These are phyloP conservation scores for Dicrostonyx torquatus DNA, from an alignment of 2,797 vertebrate species.

Conservation along the genomic window DNA sequence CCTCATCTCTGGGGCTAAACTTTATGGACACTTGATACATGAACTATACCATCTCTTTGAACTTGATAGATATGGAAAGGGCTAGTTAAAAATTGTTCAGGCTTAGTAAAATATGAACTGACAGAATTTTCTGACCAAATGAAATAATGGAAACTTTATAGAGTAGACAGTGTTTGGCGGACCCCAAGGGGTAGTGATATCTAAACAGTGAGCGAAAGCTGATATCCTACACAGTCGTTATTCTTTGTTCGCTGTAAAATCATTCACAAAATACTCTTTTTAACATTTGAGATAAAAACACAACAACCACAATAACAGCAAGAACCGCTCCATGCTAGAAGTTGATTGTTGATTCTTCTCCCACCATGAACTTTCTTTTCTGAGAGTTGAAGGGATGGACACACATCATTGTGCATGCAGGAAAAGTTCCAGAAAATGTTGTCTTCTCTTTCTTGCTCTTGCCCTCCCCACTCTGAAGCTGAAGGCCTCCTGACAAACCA, in stretches of 20 bases:
- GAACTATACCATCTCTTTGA: slow-evolving; percentile 67
- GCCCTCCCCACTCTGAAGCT: background rate
- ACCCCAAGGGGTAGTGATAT: slow-evolving; percentile 23
- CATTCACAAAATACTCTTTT: slow-evolving; percentile 22
- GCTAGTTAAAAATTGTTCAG: slow-evolving; percentile 66
- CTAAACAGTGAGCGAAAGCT: slow-evolving; percentile 55
- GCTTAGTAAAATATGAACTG: slow-evolving; percentile 50
- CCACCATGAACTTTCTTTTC: background rate
- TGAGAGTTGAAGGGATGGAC: background rate
- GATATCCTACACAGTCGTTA: slow-evolving; percentile 25
- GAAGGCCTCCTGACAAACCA: background rate
- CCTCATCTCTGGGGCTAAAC: slow-evolving; percentile 45
- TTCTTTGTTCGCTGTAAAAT: slow-evolving; percentile 45
- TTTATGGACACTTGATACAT: slow-evolving; percentile 57
- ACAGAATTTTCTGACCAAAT: slow-evolving; percentile 68
- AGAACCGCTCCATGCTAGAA: background rate
- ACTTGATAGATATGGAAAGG: slow-evolving; percentile 64
- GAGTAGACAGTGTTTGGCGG: slow-evolving; percentile 53
- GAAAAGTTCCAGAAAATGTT: background rate
- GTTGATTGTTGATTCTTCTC: background rate
- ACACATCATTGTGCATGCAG: background rate
- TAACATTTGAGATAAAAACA: background rate
- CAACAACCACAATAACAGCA: background rate
- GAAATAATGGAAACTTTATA: slow-evolving; percentile 77
- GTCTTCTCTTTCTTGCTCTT: background rate